Evolutionary conservation across 1,140 invertebrate species (phyloP), one percentile per base, ranked within the genome.

Genomic region (Helicoverpa zea): DNA sequence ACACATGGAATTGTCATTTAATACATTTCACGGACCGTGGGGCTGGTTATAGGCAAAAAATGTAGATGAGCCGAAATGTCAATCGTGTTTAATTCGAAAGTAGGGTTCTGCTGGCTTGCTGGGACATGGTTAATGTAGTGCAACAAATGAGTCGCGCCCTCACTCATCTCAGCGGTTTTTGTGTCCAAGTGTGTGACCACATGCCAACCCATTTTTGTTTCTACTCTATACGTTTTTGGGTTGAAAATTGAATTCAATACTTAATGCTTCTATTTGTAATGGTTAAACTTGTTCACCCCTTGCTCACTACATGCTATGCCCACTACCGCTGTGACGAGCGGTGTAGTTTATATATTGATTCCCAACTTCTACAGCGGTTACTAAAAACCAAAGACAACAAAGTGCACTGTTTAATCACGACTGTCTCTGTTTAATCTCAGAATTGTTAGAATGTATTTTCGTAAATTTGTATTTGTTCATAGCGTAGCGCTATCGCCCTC

Each of bases 11-110:
- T 86, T 86, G 87, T 87, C 86, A 87, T 92, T 90, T 91, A 91
- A 91, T 93, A 93, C 90, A 92, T 93, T 94, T 94, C 89, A 94
- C 86, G 92, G 88, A 75, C 83, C 89, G 90, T 91, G 84, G 83
- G 87, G 79, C 83, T 81, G 81, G 81, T 84, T 89, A 91, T 91
- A 81, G 88, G 81, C 77, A 83, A 93, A 94, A 92, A 93, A 94
- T 93, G 91, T 85, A 91, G 87, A 94, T 94, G 87, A 91, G 87
- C 84, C 83, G 89, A 89, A 91, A 91, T 90, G 89, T 91, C 90
- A 90, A 92, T 86, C 82, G 87, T 79, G 85, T 84, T 86, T 88
- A 84, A 90, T 88, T 89, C 83, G 86, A 89, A 91, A 74, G 72
- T 81, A 87, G 87, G 90, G 91, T 84, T 68, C 61, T 84, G 79